Evolutionary conservation across 1,140 invertebrate species (phyloP), one percentile per base, ranked within the genome.

Genomic region (Ceratoteleas bidentatus): DNA sequence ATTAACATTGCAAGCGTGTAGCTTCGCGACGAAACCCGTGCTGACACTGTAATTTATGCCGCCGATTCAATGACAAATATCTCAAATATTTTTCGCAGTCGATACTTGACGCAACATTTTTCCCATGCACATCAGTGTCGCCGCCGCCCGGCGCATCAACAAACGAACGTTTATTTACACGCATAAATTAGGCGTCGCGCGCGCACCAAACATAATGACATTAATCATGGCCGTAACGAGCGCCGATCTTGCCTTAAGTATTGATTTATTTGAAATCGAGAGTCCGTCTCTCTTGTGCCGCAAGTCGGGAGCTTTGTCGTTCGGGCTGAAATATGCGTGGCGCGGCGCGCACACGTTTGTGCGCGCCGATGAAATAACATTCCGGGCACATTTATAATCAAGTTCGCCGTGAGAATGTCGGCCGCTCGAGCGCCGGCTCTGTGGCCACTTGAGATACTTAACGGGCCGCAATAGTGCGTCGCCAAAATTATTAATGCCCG

Each of bases 321-420:
- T 8, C 38, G 34, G 14, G 34, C 52, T 60, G 72, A 65, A 66
- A 52, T 49, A 45, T 61, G n/a, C n/a, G n/a, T n/a, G n/a, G n/a
- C n/a, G n/a, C n/a, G n/a, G n/a, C n/a, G 54, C 34, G 24, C 11
- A 36, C 40, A 43, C 40, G 40, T 43, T 24, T 47, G 62, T 73
- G 69, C 61, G 38, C 56, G 57, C 60, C 54, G 15, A 69, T 40
- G 74, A 69, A 78, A 69, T 78, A 68, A 78, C 66, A 70, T 77
- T 64, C 74, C 74, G 14, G 58, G 56, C 49, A 69, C 65, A 77
- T 69, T 77, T 77, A 78, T 70, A 69, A 78, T 64, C 75, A 70
- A 78, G 60, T 60, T n/a, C n/a, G n/a, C 47, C 74, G 74, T 77
- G 74, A 57, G 65, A 69, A 77, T 68, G 74, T 57, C 24, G 58